phyloP scores from a whole-genome alignment of 2,888 invertebrate genomes.

The Eilema caniola region DNA sequence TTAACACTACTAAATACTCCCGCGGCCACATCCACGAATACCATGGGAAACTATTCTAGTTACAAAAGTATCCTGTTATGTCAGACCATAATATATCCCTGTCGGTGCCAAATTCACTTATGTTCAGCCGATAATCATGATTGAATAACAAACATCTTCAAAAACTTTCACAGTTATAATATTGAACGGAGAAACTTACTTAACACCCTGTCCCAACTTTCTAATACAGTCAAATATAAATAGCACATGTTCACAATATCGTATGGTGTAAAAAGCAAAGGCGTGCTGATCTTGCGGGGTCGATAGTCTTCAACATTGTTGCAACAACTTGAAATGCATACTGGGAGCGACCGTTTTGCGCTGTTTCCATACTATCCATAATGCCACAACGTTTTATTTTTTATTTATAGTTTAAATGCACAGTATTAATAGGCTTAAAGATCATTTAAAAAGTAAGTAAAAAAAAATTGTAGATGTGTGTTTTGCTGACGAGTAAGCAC shows the following conservation, averaged over 20 bases:
- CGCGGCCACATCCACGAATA: too few species aligned
- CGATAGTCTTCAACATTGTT: constrained; percentile 55
- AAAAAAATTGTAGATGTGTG: not conserved
- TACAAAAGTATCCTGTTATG: too few species aligned
- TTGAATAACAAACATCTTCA: too few species aligned
- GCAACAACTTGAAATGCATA: constrained; percentile 49
- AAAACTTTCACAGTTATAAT: too few species aligned
- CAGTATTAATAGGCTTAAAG: constrained; percentile 28
- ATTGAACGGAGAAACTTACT: not conserved
- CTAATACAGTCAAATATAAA: not conserved
- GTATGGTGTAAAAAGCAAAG: constrained; percentile 36
- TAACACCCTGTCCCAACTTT: not conserved
- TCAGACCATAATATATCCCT: too few species aligned
- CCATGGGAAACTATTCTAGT: too few species aligned
- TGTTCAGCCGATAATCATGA: too few species aligned
- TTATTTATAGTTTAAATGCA: constrained; percentile 18
- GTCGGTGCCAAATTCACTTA: too few species aligned
- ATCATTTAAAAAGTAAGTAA: not conserved
- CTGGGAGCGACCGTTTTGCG: constrained; percentile 36
- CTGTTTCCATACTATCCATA: constrained; percentile 41
- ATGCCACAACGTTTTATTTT: not conserved
- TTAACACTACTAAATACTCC: too few species aligned
- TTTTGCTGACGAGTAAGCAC: not conserved
- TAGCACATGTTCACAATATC: constrained; percentile 20
- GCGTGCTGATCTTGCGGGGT: constrained; percentile 39